phyloP scores from a whole-genome alignment of 2,888 invertebrate genomes.

The Cerastoderma edule region DNA sequence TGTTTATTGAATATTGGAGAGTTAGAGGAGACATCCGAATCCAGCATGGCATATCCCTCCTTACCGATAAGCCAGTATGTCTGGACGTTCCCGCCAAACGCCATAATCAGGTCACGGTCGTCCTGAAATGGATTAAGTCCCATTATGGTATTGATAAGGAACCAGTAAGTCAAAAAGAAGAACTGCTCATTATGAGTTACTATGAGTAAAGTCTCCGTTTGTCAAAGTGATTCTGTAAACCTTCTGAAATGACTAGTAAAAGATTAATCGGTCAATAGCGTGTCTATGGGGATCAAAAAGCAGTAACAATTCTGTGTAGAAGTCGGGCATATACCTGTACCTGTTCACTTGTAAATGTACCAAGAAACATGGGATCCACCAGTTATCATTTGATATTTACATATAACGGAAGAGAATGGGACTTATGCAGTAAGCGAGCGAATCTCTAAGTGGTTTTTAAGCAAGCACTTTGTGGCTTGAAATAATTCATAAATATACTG shows the following conservation, averaged over 20 bases:
- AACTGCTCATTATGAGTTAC: background rate
- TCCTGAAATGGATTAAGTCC: constrained; percentile 48
- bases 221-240: background rate
- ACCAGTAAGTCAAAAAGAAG: background rate
- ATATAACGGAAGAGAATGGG: too few relatives aligned
- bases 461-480: background rate
- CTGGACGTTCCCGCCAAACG: constrained; percentile 61
- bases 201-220: background rate
- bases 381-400: too few relatives aligned
- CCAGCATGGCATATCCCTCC: constrained; percentile 57
- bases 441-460: background rate
- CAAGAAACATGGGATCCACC: too few relatives aligned
- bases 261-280: background rate
- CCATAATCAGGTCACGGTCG: constrained; percentile 61
- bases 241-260: background rate
- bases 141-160: background rate
- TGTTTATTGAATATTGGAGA: too few relatives aligned
- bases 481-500: background rate
- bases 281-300: background rate
- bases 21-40: constrained; percentile 34
- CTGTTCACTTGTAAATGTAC: too few relatives aligned
- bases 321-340: too few relatives aligned
- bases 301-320: background rate
- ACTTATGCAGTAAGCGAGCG: background rate
- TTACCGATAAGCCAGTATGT: constrained; percentile 70